Conservation (phyloP, 2,888 invertebrate genomes). For the Pemphredon lugubris region DNA sequence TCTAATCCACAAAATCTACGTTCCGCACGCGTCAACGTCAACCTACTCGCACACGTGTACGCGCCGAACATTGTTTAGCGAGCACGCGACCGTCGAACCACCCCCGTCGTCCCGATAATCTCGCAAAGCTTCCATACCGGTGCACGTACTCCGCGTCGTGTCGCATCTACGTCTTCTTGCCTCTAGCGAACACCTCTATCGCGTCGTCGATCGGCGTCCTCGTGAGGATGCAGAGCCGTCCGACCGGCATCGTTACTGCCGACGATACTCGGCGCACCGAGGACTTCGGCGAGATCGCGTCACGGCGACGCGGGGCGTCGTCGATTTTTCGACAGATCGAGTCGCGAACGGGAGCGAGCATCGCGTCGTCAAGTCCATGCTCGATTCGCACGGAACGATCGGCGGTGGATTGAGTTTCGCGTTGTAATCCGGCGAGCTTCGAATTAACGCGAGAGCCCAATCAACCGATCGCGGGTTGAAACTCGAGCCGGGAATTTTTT, state of each 20-base stretch:
- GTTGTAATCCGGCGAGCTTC: no score
- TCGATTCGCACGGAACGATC: slow-evolving; percentile 35
- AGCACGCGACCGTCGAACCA: slow-evolving; percentile 2
- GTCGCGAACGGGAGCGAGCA: slow-evolving; percentile 31
- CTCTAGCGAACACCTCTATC: slow-evolving; percentile 13
- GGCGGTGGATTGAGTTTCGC: no score
- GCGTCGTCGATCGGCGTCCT: slow-evolving; percentile 21
- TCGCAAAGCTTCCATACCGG: slow-evolving; percentile 3
- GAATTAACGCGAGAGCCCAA: no score
- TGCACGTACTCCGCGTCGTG: slow-evolving; percentile 44
- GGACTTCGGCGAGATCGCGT: slow-evolving; percentile 26
- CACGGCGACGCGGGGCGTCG: slow-evolving; percentile 21
- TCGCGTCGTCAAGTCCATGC: slow-evolving; percentile 41
- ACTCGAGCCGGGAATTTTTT: no score
- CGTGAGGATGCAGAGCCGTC: slow-evolving; percentile 27
- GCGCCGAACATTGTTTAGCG: slow-evolving; percentile 24
- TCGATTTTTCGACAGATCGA: slow-evolving; percentile 32
- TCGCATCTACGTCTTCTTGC: slow-evolving; percentile 17
- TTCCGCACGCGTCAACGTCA: slow-evolving; percentile 3
- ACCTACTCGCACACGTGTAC: slow-evolving; percentile 39
- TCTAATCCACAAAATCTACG: no score
- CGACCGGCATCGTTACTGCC: slow-evolving; percentile 41
- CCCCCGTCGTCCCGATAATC: background rate
- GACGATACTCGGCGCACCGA: slow-evolving; percentile 14
- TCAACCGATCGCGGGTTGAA: no score